These are phyloP conservation scores for Pundamilia nyererei DNA, from an alignment of 2,113 vertebrate genomes.

Conservation along the genomic window DNA sequence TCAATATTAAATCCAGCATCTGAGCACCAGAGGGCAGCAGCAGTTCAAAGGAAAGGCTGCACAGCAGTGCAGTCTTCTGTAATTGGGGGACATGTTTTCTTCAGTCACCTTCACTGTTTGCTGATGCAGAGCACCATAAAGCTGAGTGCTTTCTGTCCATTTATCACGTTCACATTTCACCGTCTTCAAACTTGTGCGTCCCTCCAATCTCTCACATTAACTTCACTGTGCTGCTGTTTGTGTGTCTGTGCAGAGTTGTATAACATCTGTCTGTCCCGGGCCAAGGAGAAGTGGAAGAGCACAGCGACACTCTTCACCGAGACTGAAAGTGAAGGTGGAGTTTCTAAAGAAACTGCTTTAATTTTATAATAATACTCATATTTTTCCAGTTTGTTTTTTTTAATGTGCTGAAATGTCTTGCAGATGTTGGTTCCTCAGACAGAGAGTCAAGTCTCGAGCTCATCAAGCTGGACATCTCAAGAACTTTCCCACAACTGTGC, in stretches of 20 bases:
- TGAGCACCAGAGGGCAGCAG: slow-evolving; percentile 30
- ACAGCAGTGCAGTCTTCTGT: neutral
- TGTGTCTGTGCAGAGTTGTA: slow-evolving; percentile 78
- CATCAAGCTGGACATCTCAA: slow-evolving; percentile 96
- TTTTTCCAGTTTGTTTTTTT: neutral
- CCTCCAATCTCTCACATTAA: neutral
- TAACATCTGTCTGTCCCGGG: slow-evolving; percentile 86
- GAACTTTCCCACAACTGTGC: slow-evolving; percentile 91
- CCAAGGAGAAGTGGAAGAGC: slow-evolving; percentile 86
- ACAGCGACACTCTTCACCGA: slow-evolving; percentile 69
- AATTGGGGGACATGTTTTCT: neutral
- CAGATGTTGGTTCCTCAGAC: slow-evolving; percentile 84
- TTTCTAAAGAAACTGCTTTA: neutral
- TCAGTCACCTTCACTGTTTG: neutral
- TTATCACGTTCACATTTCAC: neutral
- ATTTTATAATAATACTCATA: neutral
- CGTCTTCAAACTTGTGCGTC: neutral
- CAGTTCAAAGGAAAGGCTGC: neutral
- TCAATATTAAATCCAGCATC: neutral
- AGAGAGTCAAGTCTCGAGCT: slow-evolving; percentile 92
- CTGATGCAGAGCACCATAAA: neutral
- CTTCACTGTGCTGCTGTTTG: neutral
- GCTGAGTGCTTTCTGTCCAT: neutral
- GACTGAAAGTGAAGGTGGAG: slow-evolving; percentile 81
- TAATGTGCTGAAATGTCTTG: neutral